Percentiles rank a stretch among this genome's conserved stretches.
Conservation (phyloP, 2,888 invertebrate genomes). For the Phyllotreta cruciferae region DNA sequence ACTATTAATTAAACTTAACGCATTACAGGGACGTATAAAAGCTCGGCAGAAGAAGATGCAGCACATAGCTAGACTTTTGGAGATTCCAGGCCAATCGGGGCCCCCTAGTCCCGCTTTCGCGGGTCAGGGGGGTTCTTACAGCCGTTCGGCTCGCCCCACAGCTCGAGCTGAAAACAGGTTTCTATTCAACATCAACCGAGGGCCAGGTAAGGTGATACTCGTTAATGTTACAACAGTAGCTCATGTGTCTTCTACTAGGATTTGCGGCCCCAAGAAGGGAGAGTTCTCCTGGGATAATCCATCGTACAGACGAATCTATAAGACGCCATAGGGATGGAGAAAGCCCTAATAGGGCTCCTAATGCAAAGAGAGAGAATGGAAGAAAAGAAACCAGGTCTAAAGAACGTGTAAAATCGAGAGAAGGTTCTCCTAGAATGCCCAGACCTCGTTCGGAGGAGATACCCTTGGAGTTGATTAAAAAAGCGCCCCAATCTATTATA, state of each 20-base stretch:
- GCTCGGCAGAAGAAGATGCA: conserved; percentile 97
- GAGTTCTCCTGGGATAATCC: conserved; percentile 56
- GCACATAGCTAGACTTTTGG: conserved; percentile 90
- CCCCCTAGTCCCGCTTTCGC: conserved; percentile 61
- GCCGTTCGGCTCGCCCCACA: conserved; percentile 52
- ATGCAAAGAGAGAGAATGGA: conserved; percentile 42
- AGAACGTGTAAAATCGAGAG: conserved; percentile 66
- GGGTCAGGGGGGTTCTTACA: conserved; percentile 52
- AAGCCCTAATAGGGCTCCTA: conserved; percentile 51
- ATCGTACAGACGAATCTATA: conserved; percentile 51
- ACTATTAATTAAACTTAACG: no score
- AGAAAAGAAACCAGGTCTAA: conserved; percentile 42
- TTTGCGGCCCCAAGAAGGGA: conserved; percentile 60
- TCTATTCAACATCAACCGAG: conserved; percentile 55
- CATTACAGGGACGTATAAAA: conserved; percentile 80
- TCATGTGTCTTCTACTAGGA: conserved; percentile 33
- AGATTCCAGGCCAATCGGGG: conserved; percentile 73
- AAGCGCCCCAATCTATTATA: conserved; percentile 63
- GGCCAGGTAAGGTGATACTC: conserved; percentile 49
- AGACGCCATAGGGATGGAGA: conserved; percentile 47
- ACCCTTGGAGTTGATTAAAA: conserved; percentile 79
- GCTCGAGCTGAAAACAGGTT: conserved; percentile 55
- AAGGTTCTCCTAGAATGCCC: conserved; percentile 75
- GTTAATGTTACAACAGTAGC: neutral
- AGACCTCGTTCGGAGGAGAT: conserved; percentile 81